Percentiles rank a stretch among this genome's conserved stretches.
Evolutionary conservation across 2,113 vertebrate species (phyloP).

Genomic region (Lamprotornis superbus): DNA sequence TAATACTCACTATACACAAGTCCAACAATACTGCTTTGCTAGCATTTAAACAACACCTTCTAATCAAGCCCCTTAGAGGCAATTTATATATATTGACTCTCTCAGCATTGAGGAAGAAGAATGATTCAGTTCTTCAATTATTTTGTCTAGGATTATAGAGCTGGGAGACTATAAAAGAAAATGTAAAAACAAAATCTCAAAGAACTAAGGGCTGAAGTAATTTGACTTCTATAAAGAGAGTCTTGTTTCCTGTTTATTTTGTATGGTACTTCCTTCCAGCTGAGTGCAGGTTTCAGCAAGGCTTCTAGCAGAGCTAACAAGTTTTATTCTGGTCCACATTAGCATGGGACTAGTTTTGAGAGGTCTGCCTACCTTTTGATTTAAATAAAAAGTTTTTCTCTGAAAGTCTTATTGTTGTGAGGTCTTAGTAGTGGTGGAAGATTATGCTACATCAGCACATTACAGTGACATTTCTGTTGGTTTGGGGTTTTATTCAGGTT

Average conservation of each 20-base stretch:
- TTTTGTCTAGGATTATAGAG: neutral
- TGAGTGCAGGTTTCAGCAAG: neutral
- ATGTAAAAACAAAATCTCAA: neutral
- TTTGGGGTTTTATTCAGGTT: neutral
- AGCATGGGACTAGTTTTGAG: neutral
- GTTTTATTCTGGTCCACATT: neutral
- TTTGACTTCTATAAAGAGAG: neutral
- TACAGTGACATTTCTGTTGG: neutral
- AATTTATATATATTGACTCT: neutral
- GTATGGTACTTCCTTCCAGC: neutral
- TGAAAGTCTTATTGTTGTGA: rapidly evolving
- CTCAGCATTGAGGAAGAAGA: neutral
- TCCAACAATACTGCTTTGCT: neutral
- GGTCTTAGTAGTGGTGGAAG: rapidly evolving
- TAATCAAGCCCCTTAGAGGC: neutral
- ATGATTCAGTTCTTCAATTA: neutral
- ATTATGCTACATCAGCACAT: neutral
- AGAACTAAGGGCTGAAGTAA: neutral
- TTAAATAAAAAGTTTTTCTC: neutral
- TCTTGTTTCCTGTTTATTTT: neutral
- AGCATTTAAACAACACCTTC: neutral
- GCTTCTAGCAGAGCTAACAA: neutral
- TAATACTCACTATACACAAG: neutral
- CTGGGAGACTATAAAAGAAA: neutral
- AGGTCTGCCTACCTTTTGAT: neutral